Evolutionary conservation across 35 echinoderm and acorn worm species (phyloP).

Genomic region (Stichopus chloronotus): DNA sequence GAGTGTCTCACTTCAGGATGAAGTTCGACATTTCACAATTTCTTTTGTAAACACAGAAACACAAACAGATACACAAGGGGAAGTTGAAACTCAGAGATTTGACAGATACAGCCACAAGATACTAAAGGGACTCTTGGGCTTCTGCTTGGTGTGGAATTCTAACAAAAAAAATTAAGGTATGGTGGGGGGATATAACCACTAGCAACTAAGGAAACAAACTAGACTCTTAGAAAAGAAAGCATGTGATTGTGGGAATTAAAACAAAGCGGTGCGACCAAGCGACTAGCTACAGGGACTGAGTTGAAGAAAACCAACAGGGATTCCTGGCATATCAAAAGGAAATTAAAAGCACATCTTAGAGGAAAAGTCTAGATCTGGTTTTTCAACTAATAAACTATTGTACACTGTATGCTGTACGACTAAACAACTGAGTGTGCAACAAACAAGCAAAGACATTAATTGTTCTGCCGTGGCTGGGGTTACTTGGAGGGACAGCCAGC

Average conservation of each 20-base stretch:
- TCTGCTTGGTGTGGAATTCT: no score
- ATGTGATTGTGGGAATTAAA: background rate
- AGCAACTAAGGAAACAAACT: constrained; percentile 5
- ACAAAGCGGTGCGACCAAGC: background rate
- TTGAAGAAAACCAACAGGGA: background rate
- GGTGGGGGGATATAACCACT: background rate
- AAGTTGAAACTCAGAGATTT: no score
- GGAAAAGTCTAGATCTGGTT: background rate
- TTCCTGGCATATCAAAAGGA: no score
- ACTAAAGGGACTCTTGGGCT: no score
- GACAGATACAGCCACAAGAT: no score
- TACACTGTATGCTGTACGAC: background rate
- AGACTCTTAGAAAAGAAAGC: background rate
- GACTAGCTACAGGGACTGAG: background rate
- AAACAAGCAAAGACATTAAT: constrained; percentile 1
- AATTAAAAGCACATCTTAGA: background rate
- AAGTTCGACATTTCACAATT: no score
- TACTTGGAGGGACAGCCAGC: background rate
- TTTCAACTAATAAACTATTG: background rate
- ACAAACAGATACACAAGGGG: no score
- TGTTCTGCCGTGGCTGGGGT: background rate
- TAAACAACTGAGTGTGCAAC: background rate
- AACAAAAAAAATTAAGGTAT: no score
- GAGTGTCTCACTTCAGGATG: no score
- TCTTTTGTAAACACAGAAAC: no score